A percentile compares a stretch with the other conserved stretches of the same genome.
These are phyloP conservation scores for Acromyrmex charruanus DNA, from an alignment of 1,140 invertebrate species.

Conservation along the genomic window DNA sequence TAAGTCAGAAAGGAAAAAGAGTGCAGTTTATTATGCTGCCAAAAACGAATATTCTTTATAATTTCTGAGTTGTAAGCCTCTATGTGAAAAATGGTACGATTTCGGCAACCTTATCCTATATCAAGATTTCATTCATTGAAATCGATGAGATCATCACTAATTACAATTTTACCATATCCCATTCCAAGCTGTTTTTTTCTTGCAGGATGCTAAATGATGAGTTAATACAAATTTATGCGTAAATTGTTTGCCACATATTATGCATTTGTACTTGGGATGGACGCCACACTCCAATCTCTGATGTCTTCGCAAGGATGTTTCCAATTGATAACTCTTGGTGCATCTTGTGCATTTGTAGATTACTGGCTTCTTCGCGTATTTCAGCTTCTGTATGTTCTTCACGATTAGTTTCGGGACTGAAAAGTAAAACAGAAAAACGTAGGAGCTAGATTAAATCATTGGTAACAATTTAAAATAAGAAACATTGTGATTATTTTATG, in stretches of 20 bases:
- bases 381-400: constrained; percentile 70
- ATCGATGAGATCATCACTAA: no score
- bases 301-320: constrained; percentile 82
- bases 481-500: background rate
- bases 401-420: constrained; percentile 74
- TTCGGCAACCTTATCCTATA: no score
- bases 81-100: no score
- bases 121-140: no score
- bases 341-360: constrained; percentile 74
- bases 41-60: no score
- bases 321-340: constrained; percentile 71
- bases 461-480: background rate
- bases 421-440: constrained; percentile 69
- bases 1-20: no score
- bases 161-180: no score
- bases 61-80: no score
- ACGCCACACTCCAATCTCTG: constrained; percentile 84
- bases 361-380: constrained; percentile 41
- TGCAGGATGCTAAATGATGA: constrained; percentile 74
- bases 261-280: constrained; percentile 82
- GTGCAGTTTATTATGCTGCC: no score
- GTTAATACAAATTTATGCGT: constrained; percentile 82
- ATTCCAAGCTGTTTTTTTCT: constrained; percentile 48
- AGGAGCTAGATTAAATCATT: constrained; percentile 10
- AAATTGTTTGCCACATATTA: constrained; percentile 83